Conservation (phyloP, 2,113 vertebrate genomes). For the Coryphaenoides rupestris region DNA sequence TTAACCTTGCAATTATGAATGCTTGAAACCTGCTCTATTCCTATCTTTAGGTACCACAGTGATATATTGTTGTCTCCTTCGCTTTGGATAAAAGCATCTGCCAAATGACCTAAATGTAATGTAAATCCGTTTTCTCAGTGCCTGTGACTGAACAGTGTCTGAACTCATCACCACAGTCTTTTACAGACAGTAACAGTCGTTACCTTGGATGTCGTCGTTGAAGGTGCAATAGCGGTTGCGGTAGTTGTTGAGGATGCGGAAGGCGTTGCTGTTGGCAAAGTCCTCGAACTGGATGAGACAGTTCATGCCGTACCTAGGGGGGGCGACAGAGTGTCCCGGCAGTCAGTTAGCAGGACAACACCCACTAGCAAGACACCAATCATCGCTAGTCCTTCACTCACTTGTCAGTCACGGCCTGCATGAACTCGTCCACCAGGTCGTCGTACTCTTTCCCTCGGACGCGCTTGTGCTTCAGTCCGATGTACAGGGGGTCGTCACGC, state of each 20-base stretch:
- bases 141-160: too few relatives aligned
- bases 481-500: slow-evolving; percentile 91
- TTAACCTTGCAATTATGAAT: too few relatives aligned
- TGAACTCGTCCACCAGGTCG: slow-evolving; percentile 93
- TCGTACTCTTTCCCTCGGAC: slow-evolving; percentile 91
- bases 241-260: slow-evolving; percentile 94
- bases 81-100: too few relatives aligned
- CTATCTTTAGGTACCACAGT: too few relatives aligned
- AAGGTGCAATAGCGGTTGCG: slow-evolving; percentile 90
- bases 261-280: slow-evolving; percentile 93
- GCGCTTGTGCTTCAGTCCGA: slow-evolving; percentile 92
- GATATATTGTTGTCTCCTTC: too few relatives aligned
- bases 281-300: slow-evolving; percentile 98
- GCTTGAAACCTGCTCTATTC: too few relatives aligned
- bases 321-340: not conserved
- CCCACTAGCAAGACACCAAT: not conserved
- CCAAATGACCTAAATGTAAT: too few relatives aligned
- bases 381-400: slow-evolving; percentile 60
- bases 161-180: too few relatives aligned
- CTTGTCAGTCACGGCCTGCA: slow-evolving; percentile 94
- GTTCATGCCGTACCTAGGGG: slow-evolving; percentile 90
- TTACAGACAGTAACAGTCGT: too few relatives aligned
- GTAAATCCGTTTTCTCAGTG: too few relatives aligned
- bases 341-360: slow-evolving; percentile 4
- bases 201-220: slow-evolving; percentile 98